Percentiles rank a stretch among this genome's conserved stretches.
phyloP scores from a whole-genome alignment of 2,797 vertebrate species.

The Psittacula derbiana region DNA sequence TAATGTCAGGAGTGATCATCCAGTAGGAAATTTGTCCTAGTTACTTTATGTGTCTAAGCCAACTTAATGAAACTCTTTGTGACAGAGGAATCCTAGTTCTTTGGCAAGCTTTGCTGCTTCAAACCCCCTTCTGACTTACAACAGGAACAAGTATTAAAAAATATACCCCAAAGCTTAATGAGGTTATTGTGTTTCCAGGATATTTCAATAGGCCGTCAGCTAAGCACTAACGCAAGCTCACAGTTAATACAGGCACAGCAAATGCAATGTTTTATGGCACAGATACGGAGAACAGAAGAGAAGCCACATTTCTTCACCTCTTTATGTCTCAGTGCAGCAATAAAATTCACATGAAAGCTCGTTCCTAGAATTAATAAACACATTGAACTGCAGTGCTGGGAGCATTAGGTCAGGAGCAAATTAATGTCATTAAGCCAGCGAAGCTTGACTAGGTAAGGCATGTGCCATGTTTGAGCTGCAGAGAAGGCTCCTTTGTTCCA shows the following conservation, averaged over 20 bases:
- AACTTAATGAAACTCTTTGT: not conserved
- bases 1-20: not conserved
- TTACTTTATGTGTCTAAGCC: not conserved
- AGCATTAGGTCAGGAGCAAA: constrained; percentile 29
- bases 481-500: not conserved
- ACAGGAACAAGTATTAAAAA: not conserved
- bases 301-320: not conserved
- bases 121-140: not conserved
- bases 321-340: not conserved
- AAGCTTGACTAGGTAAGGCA: not conserved
- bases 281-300: not conserved
- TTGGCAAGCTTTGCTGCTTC: not conserved
- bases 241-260: not conserved
- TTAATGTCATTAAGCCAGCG: not conserved
- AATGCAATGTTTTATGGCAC: not conserved
- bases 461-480: not conserved
- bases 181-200: not conserved
- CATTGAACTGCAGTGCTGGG: not conserved
- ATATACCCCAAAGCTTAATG: not conserved
- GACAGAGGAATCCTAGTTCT: not conserved
- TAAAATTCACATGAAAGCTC: not conserved
- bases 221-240: not conserved
- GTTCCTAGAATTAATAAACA: constrained; percentile 23
- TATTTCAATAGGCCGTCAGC: not conserved
- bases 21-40: not conserved